Evolutionary conservation across 2,888 invertebrate species (phyloP).

Genomic region (Ormyrus thymus): DNA sequence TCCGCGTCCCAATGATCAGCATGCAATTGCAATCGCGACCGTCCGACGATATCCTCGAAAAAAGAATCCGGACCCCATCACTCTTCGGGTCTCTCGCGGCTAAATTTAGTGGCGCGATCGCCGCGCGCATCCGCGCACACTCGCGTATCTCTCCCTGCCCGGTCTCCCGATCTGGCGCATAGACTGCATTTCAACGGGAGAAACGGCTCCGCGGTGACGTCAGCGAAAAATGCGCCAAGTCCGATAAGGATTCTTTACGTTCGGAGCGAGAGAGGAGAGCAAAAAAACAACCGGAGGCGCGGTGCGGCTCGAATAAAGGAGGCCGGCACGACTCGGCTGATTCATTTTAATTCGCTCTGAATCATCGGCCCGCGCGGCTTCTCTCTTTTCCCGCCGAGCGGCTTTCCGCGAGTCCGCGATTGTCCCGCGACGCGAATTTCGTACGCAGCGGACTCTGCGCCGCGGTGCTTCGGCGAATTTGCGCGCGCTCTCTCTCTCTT

Average conservation of each 20-base stretch:
- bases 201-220: constrained; percentile 16
- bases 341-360: constrained; percentile 34
- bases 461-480: neutral
- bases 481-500: neutral
- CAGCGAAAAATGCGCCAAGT: constrained; percentile 15
- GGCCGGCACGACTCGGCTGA: constrained; percentile 8
- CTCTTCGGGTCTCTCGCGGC: neutral
- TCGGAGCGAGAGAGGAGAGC: constrained; percentile 4
- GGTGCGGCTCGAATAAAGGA: neutral
- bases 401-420: neutral
- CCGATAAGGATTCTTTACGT: constrained; percentile 49
- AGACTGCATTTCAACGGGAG: constrained; percentile 13
- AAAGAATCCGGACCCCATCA: neutral
- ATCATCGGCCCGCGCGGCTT: constrained; percentile 22
- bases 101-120: too few species aligned
- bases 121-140: too few species aligned
- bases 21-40: constrained; percentile 26
- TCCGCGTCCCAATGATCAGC: constrained; percentile 17
- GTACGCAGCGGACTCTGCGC: neutral
- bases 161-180: too few species aligned
- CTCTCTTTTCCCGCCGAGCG: constrained; percentile 27
- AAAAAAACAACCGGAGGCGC: neutral
- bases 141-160: too few species aligned
- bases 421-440: constrained; percentile 45
- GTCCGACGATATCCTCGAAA: neutral